These are phyloP conservation scores for Chrysemys picta DNA, from an alignment of 2,113 vertebrate genomes.

Conservation along the genomic window DNA sequence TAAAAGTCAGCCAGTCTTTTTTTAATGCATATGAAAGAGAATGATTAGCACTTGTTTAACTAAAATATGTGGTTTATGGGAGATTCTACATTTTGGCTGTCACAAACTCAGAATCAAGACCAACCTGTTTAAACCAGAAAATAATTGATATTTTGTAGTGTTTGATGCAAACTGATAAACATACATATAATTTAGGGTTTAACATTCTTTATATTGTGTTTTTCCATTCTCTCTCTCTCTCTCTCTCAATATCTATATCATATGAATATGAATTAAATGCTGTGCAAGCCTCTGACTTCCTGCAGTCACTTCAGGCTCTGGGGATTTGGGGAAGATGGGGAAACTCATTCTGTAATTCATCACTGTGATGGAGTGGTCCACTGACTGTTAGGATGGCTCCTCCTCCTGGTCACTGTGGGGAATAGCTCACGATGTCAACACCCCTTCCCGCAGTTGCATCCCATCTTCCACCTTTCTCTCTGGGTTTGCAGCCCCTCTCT, in stretches of 20 bases:
- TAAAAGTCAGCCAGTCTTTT: neutral
- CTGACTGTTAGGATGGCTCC: neutral
- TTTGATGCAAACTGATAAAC: neutral
- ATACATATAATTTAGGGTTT: neutral
- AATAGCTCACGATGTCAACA: neutral
- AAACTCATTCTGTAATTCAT: neutral
- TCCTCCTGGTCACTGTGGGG: neutral
- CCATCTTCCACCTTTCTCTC: neutral
- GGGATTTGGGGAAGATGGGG: neutral
- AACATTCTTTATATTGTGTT: neutral
- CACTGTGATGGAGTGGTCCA: neutral
- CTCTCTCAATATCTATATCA: too few species aligned
- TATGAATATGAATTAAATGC: neutral
- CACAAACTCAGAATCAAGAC: slow-evolving; percentile 5
- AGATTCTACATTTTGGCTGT: neutral
- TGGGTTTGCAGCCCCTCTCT: neutral
- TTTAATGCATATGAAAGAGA: neutral
- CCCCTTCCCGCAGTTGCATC: neutral
- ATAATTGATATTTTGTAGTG: neutral
- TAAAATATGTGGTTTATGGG: rapidly evolving
- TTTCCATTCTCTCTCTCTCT: neutral
- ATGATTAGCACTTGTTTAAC: neutral
- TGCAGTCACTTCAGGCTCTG: neutral
- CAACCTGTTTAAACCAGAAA: neutral
- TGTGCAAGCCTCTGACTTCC: slow-evolving; percentile 2